These are phyloP conservation scores for Eupithecia subumbrata DNA, from an alignment of 2,888 invertebrate species.

Conservation along the genomic window DNA sequence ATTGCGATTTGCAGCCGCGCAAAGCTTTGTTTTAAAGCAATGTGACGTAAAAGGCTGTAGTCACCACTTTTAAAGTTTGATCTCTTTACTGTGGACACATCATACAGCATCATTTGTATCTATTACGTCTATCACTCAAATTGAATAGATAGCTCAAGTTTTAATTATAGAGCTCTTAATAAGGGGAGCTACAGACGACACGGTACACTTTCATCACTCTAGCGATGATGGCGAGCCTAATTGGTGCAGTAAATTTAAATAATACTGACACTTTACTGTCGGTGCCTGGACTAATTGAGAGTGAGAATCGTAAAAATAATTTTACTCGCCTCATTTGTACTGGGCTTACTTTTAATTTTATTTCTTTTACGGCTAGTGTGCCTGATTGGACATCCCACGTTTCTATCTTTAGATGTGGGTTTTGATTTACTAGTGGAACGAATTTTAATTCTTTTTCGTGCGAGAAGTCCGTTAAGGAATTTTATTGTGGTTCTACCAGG, in stretches of 20 bases:
- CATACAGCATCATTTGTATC: constrained; percentile 58
- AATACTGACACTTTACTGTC: constrained; percentile 81
- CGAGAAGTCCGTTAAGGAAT: constrained; percentile 49
- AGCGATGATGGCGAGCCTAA: constrained; percentile 80
- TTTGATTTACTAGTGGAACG: constrained; percentile 67
- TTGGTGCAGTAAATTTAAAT: constrained; percentile 83
- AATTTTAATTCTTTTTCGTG: constrained; percentile 58
- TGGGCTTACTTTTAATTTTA: constrained; percentile 76
- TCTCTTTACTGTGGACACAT: constrained; percentile 2
- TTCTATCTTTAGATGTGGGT: constrained; percentile 59
- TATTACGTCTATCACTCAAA: constrained; percentile 62
- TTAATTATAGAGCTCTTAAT: constrained; percentile 82
- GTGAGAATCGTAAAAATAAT: constrained; percentile 83
- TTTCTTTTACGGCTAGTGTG: constrained; percentile 69
- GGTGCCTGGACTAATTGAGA: constrained; percentile 79
- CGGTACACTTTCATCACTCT: constrained; percentile 75
- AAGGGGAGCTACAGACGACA: constrained; percentile 77
- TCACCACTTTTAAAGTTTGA: neutral
- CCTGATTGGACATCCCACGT: constrained; percentile 70
- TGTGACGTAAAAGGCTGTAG: neutral
- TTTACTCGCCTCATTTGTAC: constrained; percentile 81
- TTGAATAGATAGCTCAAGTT: constrained; percentile 65
- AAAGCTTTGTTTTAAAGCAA: neutral
- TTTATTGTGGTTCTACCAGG: constrained; percentile 53
- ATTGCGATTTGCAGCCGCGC: neutral